Evolutionary conservation across 2,113 vertebrate species (phyloP).

Genomic region (Xyliphius kryptos): DNA sequence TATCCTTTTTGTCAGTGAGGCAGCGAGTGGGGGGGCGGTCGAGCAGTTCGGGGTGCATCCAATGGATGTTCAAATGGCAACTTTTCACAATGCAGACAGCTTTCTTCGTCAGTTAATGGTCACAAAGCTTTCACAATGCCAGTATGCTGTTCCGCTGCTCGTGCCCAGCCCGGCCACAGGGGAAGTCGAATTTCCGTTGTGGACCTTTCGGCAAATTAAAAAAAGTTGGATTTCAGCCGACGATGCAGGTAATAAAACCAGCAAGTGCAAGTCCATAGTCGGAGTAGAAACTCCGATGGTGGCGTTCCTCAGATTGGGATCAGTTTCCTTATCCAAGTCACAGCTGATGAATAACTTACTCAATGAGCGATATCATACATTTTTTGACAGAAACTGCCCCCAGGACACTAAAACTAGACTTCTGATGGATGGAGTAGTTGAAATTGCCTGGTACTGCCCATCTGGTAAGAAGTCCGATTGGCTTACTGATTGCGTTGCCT

Average conservation of each 20-base stretch:
- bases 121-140: constrained; percentile 67
- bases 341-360: constrained; percentile 65
- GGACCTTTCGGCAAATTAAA: constrained; percentile 60
- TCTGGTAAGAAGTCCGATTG: constrained; percentile 51
- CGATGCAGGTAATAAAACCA: neutral
- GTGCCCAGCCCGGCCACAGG: constrained; percentile 52
- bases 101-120: constrained; percentile 61
- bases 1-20: neutral
- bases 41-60: constrained; percentile 58
- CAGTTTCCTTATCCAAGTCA: constrained; percentile 65
- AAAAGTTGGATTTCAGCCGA: constrained; percentile 58
- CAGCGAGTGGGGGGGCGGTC: neutral
- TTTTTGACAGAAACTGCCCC: constrained; percentile 61
- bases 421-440: constrained; percentile 63
- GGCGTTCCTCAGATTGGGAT: constrained; percentile 64
- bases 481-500: constrained; percentile 61
- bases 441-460: constrained; percentile 72
- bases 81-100: constrained; percentile 65
- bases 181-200: constrained; percentile 59
- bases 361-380: constrained; percentile 56
- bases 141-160: constrained; percentile 66
- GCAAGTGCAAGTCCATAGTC: constrained; percentile 50
- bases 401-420: constrained; percentile 52
- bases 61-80: constrained; percentile 69
- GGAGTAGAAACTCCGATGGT: constrained; percentile 56